Evolutionary conservation across 53 echinoderm and acorn worm genomes (phyloP).

Genomic region (Holothuria leucospilota): DNA sequence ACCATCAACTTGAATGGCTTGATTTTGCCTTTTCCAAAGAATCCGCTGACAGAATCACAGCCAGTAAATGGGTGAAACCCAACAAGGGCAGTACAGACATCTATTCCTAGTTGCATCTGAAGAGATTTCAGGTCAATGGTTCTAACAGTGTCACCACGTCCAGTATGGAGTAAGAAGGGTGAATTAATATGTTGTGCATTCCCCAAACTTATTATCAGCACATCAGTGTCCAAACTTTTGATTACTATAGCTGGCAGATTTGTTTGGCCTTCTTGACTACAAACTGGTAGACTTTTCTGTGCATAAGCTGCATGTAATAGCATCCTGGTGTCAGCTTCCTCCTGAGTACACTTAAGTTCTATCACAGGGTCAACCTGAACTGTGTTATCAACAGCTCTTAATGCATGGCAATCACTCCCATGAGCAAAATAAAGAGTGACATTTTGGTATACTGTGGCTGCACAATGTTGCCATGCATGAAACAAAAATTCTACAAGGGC

Average conservation of each 20-base stretch:
- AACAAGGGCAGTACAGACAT: conserved; percentile 34
- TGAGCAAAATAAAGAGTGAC: conserved; percentile 33
- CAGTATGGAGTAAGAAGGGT: conserved; percentile 38
- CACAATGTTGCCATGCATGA: conserved; percentile 4
- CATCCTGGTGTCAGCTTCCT: conserved; percentile 49
- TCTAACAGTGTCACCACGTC: conserved; percentile 31
- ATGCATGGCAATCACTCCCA: conserved; percentile 44
- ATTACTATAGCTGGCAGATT: conserved; percentile 22
- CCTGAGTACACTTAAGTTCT: conserved; percentile 43
- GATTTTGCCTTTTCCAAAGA: conserved; percentile 9
- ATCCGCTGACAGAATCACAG: conserved; percentile 57
- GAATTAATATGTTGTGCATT: conserved; percentile 8
- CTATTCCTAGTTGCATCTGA: conserved; percentile 1
- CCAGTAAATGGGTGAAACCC: conserved; percentile 60
- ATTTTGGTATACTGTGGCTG: not conserved
- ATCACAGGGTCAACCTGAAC: not conserved
- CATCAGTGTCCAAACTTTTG: conserved; percentile 55
- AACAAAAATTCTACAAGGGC: conserved; percentile 12
- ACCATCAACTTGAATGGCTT: not conserved
- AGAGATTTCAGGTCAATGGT: conserved; percentile 24
- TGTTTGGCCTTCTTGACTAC: not conserved
- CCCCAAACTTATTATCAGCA: conserved; percentile 31
- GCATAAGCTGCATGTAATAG: not conserved
- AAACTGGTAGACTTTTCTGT: not conserved
- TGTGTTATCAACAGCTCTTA: not conserved